Base-by-base conservation (phyloP, 2,888 invertebrate species). In the Matsumyia berberina region DNA sequence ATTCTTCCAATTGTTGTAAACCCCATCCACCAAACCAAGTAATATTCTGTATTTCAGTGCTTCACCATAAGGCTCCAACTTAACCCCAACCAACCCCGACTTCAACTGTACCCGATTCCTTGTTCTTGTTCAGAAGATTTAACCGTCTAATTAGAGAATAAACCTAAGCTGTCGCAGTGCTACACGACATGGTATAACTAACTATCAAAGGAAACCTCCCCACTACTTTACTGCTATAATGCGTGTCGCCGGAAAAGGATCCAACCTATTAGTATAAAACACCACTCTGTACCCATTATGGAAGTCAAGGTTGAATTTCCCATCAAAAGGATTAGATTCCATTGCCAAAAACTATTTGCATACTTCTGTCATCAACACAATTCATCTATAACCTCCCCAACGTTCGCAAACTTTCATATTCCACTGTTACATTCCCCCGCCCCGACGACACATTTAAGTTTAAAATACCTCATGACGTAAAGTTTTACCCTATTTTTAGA, bases 401-500 rank as follows among this genome's bases (percentile, higher is more conserved):
- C 12, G 46, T 55, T 33, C 11, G 6, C 33, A 69, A 77, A 35
- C 24, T 58, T 24, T 17, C 3, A 57, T n/a, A 33, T 7, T 37
- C 11, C 9, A 33, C 33, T 44, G 12, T 42, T 4, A 0, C 9
- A 7, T 5, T 39, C 29, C 12, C 19, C 33, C 62, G 37, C 55
- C 49, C 9, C 70, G 62, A 49, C 53, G 19, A 33, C 31, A 74
- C 67, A 57, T 64, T 49, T 15, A 49, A 70, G 46, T 78, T 55
- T 39, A 49, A 67, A 53, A 29, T 42, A 53, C 53, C 19, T n/a
- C 49, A 70, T 66, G 78, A 60, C 58, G 58, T 19, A 55, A 60
- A 15, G 12, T 35, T n/a, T 46, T 5, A n/a, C 29, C 57, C 12
- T 76, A 76, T 80, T 70, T 80, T 70, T 66, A 70, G 69, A 80